Evolutionary conservation across 2,888 invertebrate species (phyloP), one percentile per base, ranked within the genome.

Genomic region (Andrena fulva): DNA sequence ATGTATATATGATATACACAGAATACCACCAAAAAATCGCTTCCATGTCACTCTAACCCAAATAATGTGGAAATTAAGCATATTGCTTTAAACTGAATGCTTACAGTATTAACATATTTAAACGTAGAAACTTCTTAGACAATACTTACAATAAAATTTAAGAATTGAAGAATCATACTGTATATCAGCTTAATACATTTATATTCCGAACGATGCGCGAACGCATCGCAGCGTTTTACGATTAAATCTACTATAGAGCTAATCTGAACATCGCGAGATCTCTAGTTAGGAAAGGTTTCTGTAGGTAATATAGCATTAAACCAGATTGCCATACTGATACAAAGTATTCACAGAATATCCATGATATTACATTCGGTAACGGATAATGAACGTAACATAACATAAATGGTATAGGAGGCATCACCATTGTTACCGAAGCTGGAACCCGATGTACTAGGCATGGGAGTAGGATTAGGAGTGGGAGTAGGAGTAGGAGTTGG

Each of bases 361-460:
- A 74, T 60, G 56, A 73, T 75, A 77, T 84, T 63, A 81, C 77
- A 76, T 80, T 87, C 76, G 85, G 84, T 85, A 79, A 76, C 78
- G 79, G 80, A 85, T 85, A 86, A 82, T 79, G 72, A 87, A 89
- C 87, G 88, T 90, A 90, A 91, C 87, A 87, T 87, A 82, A 89
- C 87, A 91, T 90, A 89, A 91, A 93, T 93, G 90, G 91, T 92
- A 90, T 92, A 94, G 94, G 94, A 94, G 85, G 92, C 93, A 89
- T 92, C 94, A 82, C 93, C 94, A 82, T 91, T 92, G 89, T 91
- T 93, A 89, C 92, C 93, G 88, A 93, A 93, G 91, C 92, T 93
- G 93, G 94, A 94, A 88, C 88, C 93, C 64, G 94, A 94, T 89
- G 93, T 93, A 73, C 92, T 94, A 89, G 91, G 91, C 91, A 92